Evolutionary conservation across 1,140 invertebrate species (phyloP).

Genomic region (Oryzaephilus surinamensis): DNA sequence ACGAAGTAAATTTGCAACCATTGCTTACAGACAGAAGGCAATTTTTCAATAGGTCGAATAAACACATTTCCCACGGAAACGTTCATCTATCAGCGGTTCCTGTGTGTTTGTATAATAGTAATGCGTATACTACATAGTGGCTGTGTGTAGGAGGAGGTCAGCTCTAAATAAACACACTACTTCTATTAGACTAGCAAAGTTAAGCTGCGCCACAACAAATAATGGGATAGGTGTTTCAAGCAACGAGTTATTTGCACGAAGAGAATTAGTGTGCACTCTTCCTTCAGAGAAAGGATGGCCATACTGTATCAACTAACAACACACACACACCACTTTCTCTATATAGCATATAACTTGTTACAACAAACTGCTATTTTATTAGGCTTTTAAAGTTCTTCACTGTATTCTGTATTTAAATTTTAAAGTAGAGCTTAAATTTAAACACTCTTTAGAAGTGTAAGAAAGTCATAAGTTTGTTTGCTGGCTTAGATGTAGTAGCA

Average conservation of each 20-base stretch:
- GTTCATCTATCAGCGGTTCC: slow-evolving; percentile 21
- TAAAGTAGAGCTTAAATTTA: slow-evolving; percentile 5
- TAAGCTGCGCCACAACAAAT: slow-evolving; percentile 14
- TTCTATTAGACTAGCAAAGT: too few relatives aligned
- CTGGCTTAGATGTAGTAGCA: too few relatives aligned
- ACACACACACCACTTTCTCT: too few relatives aligned
- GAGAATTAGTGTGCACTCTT: slow-evolving; percentile 24
- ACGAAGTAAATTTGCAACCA: slow-evolving; percentile 22
- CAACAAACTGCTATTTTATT: slow-evolving; percentile 8
- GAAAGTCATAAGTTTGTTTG: slow-evolving; percentile 11
- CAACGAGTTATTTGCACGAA: slow-evolving; percentile 20
- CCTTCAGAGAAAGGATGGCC: slow-evolving; percentile 19
- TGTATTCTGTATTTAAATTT: slow-evolving; percentile 5
- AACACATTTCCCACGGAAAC: slow-evolving; percentile 18
- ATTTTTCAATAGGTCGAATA: slow-evolving; percentile 21
- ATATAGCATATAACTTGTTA: slow-evolving; percentile 9
- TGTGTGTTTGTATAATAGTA: slow-evolving; percentile 20
- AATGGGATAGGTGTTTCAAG: slow-evolving; percentile 23
- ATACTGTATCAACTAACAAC: slow-evolving; percentile 18
- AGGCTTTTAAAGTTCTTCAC: slow-evolving; percentile 12
- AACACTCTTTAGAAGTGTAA: too few relatives aligned
- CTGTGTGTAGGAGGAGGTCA: neutral
- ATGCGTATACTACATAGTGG: slow-evolving; percentile 4
- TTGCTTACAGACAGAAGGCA: slow-evolving; percentile 11
- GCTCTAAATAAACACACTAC: too few relatives aligned